Conservation (phyloP, 2,888 invertebrate species). For the Thereva nobilitata region DNA sequence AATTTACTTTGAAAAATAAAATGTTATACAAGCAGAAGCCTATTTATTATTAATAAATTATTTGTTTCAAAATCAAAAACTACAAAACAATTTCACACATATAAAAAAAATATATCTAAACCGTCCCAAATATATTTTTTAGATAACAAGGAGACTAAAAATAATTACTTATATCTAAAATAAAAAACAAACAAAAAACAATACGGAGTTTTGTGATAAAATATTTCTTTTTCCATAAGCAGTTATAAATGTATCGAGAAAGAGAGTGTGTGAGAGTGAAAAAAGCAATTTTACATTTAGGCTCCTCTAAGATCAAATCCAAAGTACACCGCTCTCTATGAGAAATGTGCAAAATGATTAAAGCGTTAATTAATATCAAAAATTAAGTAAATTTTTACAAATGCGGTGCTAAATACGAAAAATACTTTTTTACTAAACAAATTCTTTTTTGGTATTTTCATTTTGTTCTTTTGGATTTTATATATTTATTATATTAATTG, state of each 20-base stretch:
- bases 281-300: slow-evolving; percentile 44
- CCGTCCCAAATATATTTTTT: too few relatives aligned
- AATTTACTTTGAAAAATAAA: neutral
- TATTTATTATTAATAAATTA: too few relatives aligned
- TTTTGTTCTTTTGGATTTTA: neutral
- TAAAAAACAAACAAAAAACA: too few relatives aligned
- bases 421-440: neutral
- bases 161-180: too few relatives aligned
- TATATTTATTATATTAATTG: neutral
- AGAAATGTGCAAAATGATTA: slow-evolving; percentile 17
- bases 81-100: too few relatives aligned
- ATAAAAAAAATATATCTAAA: too few relatives aligned
- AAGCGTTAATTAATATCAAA: neutral
- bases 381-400: too few relatives aligned
- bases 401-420: too few relatives aligned
- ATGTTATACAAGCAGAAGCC: slow-evolving; percentile 1
- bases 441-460: neutral
- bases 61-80: too few relatives aligned
- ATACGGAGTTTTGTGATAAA: neutral
- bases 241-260: neutral
- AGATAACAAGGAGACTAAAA: too few relatives aligned
- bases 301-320: slow-evolving; percentile 43
- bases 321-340: slow-evolving; percentile 32
- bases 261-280: neutral
- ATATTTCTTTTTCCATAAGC: neutral